phyloP scores from a whole-genome alignment of 2,797 vertebrate genomes.

The Rhabdomys pumilio region DNA sequence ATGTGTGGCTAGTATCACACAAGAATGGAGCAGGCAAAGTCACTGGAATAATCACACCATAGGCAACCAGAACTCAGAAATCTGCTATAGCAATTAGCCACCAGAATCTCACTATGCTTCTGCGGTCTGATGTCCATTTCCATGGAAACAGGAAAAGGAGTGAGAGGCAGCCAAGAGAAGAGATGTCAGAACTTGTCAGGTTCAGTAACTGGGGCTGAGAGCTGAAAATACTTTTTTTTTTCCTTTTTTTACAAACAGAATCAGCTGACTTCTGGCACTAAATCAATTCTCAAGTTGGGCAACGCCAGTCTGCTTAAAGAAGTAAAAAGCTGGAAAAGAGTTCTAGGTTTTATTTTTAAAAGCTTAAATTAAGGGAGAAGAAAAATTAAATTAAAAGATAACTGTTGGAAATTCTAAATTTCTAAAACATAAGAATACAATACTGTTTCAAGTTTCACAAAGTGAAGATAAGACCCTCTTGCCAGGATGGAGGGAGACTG shows the following conservation, averaged over 20 bases:
- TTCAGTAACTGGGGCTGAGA: slow-evolving; percentile 75
- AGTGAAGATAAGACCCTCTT: slow-evolving; percentile 52
- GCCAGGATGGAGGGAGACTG: background rate
- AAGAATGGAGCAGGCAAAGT: background rate
- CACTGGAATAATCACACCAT: slow-evolving; percentile 66
- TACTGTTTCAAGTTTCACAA: slow-evolving; percentile 53
- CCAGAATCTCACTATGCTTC: slow-evolving; percentile 74
- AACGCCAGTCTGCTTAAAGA: slow-evolving; percentile 71
- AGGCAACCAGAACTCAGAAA: slow-evolving; percentile 79
- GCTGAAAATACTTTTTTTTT: slow-evolving; percentile 57
- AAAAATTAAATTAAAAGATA: slow-evolving; percentile 69
- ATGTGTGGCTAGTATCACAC: slow-evolving; percentile 51
- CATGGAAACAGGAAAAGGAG: slow-evolving; percentile 85
- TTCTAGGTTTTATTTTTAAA: slow-evolving; percentile 56
- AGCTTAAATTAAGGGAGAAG: slow-evolving; percentile 36
- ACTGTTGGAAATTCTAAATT: slow-evolving; percentile 56
- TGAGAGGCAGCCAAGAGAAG: slow-evolving; percentile 80
- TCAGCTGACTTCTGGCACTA: slow-evolving; percentile 78
- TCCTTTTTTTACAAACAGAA: slow-evolving; percentile 55
- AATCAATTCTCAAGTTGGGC: slow-evolving; percentile 73
- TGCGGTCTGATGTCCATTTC: slow-evolving; percentile 85
- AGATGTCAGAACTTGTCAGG: slow-evolving; percentile 82
- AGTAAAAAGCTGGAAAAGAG: slow-evolving; percentile 70
- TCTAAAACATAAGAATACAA: slow-evolving; percentile 39
- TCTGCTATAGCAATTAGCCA: slow-evolving; percentile 81